Base-by-base conservation (phyloP, 2,888 invertebrate species). In the Ethmia dodecea region DNA sequence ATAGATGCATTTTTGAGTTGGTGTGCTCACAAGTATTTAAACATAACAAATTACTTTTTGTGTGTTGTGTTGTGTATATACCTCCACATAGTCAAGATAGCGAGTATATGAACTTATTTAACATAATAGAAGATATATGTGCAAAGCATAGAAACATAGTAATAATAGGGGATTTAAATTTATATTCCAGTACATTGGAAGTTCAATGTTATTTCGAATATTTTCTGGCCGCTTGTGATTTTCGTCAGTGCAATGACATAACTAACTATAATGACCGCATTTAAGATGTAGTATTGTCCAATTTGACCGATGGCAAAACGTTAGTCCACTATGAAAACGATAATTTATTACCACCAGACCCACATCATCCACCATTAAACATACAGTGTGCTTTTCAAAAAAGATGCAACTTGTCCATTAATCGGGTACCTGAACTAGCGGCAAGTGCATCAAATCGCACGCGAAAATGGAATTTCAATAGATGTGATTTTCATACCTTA, bases 161-260 rank as follows among this genome's bases (percentile, higher is more conserved):
- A 5, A 10, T 43, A 15, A 8, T 40, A 11, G 40, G 43, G 9
- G 40, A 43, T 35, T 40, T 40, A 25, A 43, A 47, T 37, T 16
- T 43, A 29, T 33, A 31, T 22, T 42, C 43, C 6, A 16, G 32
- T 25, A 11, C 9, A 22, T 9, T 14, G 10, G 24, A 30, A 28
- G 25, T 43, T 6, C 10, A 10, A 16, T 28, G 38, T 35, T 43
- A 43, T 33, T 47, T 27, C 31, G 35, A 42, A 35, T 47, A 39
- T 36, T 47, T 45, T 36, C n/a, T 42, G 18, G 14, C 40, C 6
- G 43, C 24, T 24, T 45, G 51, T 35, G 43, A 36, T 37, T 38
- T 45, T 33, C 29, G 32, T 33, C 44, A 50, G 30, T 37, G 27
- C 18, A 50, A 46, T n/a, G n/a, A 24, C n/a, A n/a, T 24, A 10